Evolutionary conservation across 2,113 vertebrate species (phyloP).

Genomic region (Xiphias gladius): DNA sequence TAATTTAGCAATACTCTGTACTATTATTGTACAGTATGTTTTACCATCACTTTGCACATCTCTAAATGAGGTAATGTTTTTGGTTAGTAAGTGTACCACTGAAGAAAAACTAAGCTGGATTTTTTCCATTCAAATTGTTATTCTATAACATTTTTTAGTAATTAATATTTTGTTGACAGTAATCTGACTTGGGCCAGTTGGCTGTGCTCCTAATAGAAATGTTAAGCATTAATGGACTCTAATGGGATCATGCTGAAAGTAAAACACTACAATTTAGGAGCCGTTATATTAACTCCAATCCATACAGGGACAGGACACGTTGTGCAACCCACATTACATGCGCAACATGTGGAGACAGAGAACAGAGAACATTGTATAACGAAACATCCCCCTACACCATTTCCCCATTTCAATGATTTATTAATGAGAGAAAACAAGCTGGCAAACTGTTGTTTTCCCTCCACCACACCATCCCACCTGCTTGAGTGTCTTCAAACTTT

Average conservation of each 20-base stretch:
- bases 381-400: slow-evolving; percentile 35
- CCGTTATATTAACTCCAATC: not conserved
- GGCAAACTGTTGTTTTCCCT: slow-evolving; percentile 39
- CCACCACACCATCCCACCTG: slow-evolving; percentile 30
- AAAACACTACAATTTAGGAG: slow-evolving; percentile 1
- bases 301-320: slow-evolving; percentile 8
- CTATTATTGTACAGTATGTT: not conserved
- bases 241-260: slow-evolving; percentile 12
- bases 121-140: not conserved
- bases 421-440: slow-evolving; percentile 61
- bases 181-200: not conserved
- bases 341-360: slow-evolving; percentile 33
- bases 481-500: not conserved
- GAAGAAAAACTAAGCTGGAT: not conserved
- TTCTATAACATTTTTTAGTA: not conserved
- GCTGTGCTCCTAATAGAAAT: not conserved
- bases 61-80: not conserved
- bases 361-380: slow-evolving; percentile 41
- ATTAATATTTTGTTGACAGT: not conserved
- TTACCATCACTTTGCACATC: not conserved
- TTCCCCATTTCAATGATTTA: slow-evolving; percentile 65
- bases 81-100: not conserved
- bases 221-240: not conserved
- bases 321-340: slow-evolving; percentile 31
- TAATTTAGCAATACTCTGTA: not conserved